These are phyloP conservation scores for Pterostichus niger DNA, from an alignment of 2,888 invertebrate species.

Conservation along the genomic window DNA sequence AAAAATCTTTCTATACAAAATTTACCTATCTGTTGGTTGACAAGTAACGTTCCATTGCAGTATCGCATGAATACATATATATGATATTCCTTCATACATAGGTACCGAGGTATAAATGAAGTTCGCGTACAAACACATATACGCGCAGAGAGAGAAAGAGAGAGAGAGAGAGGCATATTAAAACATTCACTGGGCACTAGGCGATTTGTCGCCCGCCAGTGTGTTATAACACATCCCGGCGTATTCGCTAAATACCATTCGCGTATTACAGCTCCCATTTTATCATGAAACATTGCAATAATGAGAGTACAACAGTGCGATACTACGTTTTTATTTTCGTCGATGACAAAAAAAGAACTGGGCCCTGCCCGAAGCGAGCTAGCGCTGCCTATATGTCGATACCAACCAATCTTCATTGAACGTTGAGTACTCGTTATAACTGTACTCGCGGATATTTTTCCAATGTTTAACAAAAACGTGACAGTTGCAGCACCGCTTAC, in stretches of 20 bases:
- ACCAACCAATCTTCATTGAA: constrained; percentile 67
- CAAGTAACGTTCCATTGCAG: constrained; percentile 18
- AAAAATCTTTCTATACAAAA: constrained; percentile 21
- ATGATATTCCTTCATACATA: constrained; percentile 3
- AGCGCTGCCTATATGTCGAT: constrained; percentile 62
- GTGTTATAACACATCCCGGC: constrained; percentile 58
- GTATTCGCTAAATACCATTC: constrained; percentile 65
- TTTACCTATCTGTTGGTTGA: constrained; percentile 15
- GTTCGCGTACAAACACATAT: neutral
- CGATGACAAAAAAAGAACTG: constrained; percentile 57
- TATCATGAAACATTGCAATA: constrained; percentile 67
- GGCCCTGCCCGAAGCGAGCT: constrained; percentile 43
- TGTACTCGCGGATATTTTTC: constrained; percentile 65
- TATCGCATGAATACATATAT: neutral
- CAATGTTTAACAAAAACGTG: constrained; percentile 66
- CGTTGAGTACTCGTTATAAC: constrained; percentile 66
- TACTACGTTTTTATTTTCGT: constrained; percentile 65
- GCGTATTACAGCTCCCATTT: constrained; percentile 65
- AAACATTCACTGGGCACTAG: constrained; percentile 51
- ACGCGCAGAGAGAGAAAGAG: constrained; percentile 4
- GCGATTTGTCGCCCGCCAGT: constrained; percentile 56
- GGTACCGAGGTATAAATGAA: neutral
- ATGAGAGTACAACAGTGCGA: constrained; percentile 66
- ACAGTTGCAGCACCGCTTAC: constrained; percentile 66
- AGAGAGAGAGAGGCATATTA: constrained; percentile 26